Evolutionary conservation across 2,888 invertebrate genomes (phyloP), one percentile per base, ranked within the genome.

Genomic region (Rhagophthalmus giganteus): DNA sequence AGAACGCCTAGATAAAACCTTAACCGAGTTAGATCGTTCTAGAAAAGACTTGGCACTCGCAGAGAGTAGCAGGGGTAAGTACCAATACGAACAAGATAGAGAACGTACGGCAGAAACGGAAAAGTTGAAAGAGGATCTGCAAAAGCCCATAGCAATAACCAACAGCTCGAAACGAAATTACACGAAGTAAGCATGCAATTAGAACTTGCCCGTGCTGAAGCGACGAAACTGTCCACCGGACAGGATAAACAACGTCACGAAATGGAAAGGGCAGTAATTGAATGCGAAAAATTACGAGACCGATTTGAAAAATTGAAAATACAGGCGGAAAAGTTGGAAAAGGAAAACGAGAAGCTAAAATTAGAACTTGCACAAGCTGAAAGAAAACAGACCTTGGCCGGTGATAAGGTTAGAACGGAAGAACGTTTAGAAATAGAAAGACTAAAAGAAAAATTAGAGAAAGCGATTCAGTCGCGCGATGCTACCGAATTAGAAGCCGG

Each of bases 271-370:
- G 86, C 91, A 60, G 86, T 90, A 67, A 90, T 93, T 70, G 93
- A 93, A 76, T 86, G 90, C 63, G 93, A 93, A 70, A 93, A 93
- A 77, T 84, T 91, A 56, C 82, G 90, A 62, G 93, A 93, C 66
- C 81, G 90, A 56, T 58, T 90, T 71, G 93, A 93, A 69, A 90
- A 91, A 76, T 76, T 91, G n/a, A 86, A 87, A 65, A 72, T 82
- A 45, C 83, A 84, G 58, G 79, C 83, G 40, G 87, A 87, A 46
- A 84, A 84, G 64, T 72, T 86, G 47, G 87, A 87, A 64, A 83
- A 84, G 62, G 90, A 90, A 69, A 88, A 89, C 59, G 89, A 89
- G 66, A 83, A 88, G 64, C 78, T 90, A 65, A 82, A 87, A 62
- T 77, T 86, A 45, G 88, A 88, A 66, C 75, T 84, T 35, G 80